Percentiles rank a stretch among this genome's conserved stretches.
Conservation (phyloP, 2,797 vertebrate genomes). For the Notamacropus eugenii region DNA sequence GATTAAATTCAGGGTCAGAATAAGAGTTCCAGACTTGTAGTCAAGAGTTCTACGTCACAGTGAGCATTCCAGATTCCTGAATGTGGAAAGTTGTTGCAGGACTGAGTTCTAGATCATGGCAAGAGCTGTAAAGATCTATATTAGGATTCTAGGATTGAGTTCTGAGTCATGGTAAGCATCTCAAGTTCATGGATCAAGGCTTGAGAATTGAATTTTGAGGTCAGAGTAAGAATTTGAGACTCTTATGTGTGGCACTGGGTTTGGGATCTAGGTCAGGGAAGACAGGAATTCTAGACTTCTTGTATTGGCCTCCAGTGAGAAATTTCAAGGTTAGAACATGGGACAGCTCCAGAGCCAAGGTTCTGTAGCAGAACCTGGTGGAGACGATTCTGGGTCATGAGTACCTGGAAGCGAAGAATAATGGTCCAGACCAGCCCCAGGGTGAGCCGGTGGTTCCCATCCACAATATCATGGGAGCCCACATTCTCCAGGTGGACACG, state of each 20-base stretch:
- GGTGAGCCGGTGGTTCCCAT: slow-evolving; percentile 95
- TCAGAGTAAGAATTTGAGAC: background rate
- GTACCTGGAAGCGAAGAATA: slow-evolving; percentile 96
- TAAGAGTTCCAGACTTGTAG: background rate
- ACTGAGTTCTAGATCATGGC: background rate
- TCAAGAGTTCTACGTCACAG: background rate
- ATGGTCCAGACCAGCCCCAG: slow-evolving; percentile 97
- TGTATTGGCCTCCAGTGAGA: background rate
- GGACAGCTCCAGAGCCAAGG: background rate
- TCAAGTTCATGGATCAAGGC: background rate
- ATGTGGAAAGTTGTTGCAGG: background rate
- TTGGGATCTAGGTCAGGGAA: background rate
- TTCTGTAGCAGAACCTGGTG: background rate
- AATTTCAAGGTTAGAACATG: background rate
- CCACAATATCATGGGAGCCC: slow-evolving; percentile 96
- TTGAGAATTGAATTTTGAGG: background rate
- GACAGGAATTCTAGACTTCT: background rate
- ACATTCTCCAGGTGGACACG: slow-evolving; percentile 96
- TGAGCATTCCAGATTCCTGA: background rate
- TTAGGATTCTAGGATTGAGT: background rate
- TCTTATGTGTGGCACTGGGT: background rate
- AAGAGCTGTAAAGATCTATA: background rate
- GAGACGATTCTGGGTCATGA: background rate
- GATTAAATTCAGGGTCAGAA: background rate
- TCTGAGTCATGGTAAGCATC: background rate